phyloP scores from a whole-genome alignment of 2,888 invertebrate genomes.

The Slavum lentiscoides region DNA sequence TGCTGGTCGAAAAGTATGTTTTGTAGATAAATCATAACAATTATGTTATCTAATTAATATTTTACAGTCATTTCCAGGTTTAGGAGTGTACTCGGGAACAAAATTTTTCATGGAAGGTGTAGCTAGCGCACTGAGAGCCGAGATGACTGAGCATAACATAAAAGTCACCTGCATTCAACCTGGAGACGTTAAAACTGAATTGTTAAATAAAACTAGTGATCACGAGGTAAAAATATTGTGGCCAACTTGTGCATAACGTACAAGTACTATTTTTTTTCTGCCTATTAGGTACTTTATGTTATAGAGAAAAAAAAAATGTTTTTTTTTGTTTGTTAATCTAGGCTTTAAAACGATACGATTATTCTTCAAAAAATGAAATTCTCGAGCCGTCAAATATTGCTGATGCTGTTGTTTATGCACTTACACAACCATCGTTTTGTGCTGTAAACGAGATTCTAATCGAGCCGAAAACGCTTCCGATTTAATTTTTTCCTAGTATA shows the following conservation, averaged over 20 bases:
- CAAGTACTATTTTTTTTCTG: background rate
- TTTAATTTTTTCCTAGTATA: conserved; percentile 49
- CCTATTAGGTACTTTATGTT: too few relatives aligned
- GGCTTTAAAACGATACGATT: conserved; percentile 55
- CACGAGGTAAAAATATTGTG: conserved; percentile 54
- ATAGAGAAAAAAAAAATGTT: background rate
- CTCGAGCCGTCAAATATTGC: conserved; percentile 57
- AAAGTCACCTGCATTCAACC: conserved; percentile 57
- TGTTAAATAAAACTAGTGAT: conserved; percentile 55
- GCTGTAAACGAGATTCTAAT: conserved; percentile 57
- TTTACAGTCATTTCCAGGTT: conserved; percentile 57
- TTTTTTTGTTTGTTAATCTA: conserved; percentile 47
- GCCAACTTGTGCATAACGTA: background rate
- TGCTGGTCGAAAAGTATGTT: conserved; percentile 57
- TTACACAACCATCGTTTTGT: conserved; percentile 56
- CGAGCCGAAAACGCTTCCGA: conserved; percentile 57
- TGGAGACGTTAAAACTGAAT: conserved; percentile 57
- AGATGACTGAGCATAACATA: conserved; percentile 55
- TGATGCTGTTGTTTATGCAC: conserved; percentile 57
- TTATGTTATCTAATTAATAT: conserved; percentile 9
- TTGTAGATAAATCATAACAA: background rate
- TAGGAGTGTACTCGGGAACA: conserved; percentile 57
- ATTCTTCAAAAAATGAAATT: conserved; percentile 54
- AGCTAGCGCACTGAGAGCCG: conserved; percentile 56
- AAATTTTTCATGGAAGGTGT: conserved; percentile 57